Evolutionary conservation across 2,113 vertebrate genomes (phyloP).

Genomic region (Micronisus gabar): DNA sequence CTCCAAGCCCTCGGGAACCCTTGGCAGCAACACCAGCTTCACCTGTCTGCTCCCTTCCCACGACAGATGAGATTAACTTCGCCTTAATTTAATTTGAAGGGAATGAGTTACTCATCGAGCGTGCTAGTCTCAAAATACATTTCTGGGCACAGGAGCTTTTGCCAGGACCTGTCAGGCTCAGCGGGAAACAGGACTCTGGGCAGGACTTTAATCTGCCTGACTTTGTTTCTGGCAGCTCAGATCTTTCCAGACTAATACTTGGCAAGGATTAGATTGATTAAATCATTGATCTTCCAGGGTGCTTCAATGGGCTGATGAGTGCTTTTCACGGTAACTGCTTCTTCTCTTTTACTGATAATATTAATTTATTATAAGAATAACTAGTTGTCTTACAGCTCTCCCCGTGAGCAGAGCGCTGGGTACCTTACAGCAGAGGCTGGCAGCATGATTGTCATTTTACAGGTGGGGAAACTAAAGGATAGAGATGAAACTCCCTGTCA

Average conservation of each 20-base stretch:
- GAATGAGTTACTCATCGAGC: not conserved
- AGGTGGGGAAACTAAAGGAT: not conserved
- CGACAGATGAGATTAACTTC: not conserved
- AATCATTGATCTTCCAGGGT: not conserved
- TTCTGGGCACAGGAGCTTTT: conserved; percentile 16
- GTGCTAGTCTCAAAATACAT: not conserved
- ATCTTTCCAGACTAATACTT: not conserved
- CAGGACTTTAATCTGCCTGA: not conserved
- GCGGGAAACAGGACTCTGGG: not conserved
- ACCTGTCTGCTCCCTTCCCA: conserved; percentile 9
- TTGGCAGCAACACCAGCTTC: not conserved
- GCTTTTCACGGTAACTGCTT: not conserved
- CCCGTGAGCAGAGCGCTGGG: not conserved
- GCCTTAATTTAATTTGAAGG: not conserved
- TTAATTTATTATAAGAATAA: not conserved
- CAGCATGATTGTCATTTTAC: not conserved
- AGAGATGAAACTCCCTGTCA: not conserved
- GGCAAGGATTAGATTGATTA: not conserved
- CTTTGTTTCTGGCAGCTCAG: not conserved
- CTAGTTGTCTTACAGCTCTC: not conserved
- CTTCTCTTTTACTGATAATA: not conserved
- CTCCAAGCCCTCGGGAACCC: not conserved
- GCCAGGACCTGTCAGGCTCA: not conserved
- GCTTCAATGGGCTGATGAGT: not conserved
- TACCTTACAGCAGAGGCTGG: not conserved